phyloP scores from a whole-genome alignment of 2,113 vertebrate genomes.

The Mustela lutreola region DNA sequence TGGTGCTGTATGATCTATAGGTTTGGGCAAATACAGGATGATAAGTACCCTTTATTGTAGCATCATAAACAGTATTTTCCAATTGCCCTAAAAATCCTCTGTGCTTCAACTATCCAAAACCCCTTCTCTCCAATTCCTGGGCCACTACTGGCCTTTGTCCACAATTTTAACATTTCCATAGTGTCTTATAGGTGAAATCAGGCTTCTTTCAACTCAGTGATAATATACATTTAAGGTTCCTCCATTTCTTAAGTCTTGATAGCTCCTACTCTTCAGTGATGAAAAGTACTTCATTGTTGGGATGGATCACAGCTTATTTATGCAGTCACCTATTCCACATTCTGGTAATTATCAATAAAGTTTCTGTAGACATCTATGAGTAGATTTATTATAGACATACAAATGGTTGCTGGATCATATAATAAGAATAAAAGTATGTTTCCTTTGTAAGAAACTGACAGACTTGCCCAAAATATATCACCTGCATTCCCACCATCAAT shows the following conservation, averaged over 20 bases:
- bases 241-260: not conserved
- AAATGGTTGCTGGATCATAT: not conserved
- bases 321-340: not conserved
- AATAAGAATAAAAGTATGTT: not conserved
- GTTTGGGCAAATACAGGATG: not conserved
- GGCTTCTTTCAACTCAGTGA: not conserved
- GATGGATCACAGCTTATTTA: not conserved
- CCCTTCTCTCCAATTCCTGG: not conserved
- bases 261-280: not conserved
- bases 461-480: not conserved
- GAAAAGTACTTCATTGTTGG: not conserved
- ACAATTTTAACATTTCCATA: not conserved
- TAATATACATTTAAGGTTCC: not conserved
- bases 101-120: too few species aligned
- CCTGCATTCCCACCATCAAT: not conserved
- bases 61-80: not conserved
- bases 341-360: not conserved
- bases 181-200: not conserved
- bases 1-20: not conserved
- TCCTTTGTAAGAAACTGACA: not conserved
- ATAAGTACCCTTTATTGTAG: not conserved
- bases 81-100: not conserved
- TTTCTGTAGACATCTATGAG: not conserved
- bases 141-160: not conserved
- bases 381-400: not conserved